Base-by-base conservation (phyloP, 2,797 vertebrate species). In the Trematomus bernacchii region DNA sequence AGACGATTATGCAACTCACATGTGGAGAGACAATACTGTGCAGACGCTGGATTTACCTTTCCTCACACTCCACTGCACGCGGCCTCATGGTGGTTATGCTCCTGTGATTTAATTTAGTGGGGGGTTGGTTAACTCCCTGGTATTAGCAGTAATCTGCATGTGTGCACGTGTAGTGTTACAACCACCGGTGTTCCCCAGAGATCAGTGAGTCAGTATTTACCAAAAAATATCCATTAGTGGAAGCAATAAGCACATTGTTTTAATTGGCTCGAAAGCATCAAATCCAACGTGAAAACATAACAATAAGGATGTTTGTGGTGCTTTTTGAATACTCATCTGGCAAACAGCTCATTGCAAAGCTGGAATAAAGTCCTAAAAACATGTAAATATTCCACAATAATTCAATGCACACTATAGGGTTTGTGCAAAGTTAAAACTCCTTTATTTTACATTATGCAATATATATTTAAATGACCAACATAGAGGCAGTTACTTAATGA, bases 141-240 rank as follows among this genome's bases (percentile, higher is more conserved):
- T 79, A 93, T 90, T 85, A 94, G 69, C 80, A 21, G 71, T 95
- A 94, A 95, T 93, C 94, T 92, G 63, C 78, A 89, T 33, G 77
- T 65, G 76, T 40, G 76, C 90, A 70, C 83, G 85, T 93, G 33
- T 37, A 9, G 33, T 37, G 93, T 91, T 87, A 85, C 85, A 90
- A 90, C 79, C 82, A 85, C 10, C 21, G 75, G 74, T 76, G 63
- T 71, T 82, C 50, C 68, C 79, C 80, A 75, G 67, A 88, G 81
- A 89, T 87, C 86, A 80, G 66, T n/a, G 69, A 86, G 46, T 83
- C 67, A 71, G 37, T 83, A 77, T 70, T 82, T 74, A 79, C 53
- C 44, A 42, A 46, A 70, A 50, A 51, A 55, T 37, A 15, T 7
- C 21, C 2, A 2, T 37, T 52, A 60, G 27, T 16, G 60, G 3